Conservation (phyloP, 2,888 invertebrate species). For the Bugula neritina region DNA sequence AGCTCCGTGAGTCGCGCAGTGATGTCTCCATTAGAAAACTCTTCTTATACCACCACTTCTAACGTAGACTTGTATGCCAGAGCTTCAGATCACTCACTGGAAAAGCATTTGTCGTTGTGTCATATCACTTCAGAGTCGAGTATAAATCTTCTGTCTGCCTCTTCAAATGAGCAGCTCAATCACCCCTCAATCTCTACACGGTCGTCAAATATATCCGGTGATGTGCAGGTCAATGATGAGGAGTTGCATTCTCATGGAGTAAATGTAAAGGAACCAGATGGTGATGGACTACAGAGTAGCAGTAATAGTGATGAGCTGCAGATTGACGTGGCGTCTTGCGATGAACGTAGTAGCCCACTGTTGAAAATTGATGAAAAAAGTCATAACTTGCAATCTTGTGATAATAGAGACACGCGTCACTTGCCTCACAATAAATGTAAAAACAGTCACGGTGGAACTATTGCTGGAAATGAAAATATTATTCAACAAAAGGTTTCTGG, state of each 20-base stretch:
- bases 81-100: slow-evolving; percentile 4
- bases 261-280: not conserved
- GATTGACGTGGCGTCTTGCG: no score
- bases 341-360: no score
- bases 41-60: not conserved
- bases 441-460: no score
- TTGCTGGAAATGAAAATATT: not conserved
- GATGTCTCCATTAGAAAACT: not conserved
- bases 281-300: not conserved
- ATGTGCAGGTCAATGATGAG: not conserved
- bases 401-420: no score
- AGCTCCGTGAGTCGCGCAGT: not conserved
- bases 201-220: not conserved
- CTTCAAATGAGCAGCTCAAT: not conserved
- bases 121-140: slow-evolving; percentile 10
- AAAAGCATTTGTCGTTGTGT: slow-evolving; percentile 16
- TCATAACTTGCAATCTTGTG: no score
- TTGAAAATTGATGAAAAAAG: no score
- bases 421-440: no score
- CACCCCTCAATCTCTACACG: not conserved
- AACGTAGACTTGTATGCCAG: slow-evolving; percentile 15
- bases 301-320: not conserved
- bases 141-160: not conserved
- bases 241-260: not conserved
- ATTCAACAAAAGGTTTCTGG: not conserved